Percentiles rank a stretch among this genome's conserved stretches.
Conservation (phyloP, 2,888 invertebrate species). For the Lycia hirtaria region DNA sequence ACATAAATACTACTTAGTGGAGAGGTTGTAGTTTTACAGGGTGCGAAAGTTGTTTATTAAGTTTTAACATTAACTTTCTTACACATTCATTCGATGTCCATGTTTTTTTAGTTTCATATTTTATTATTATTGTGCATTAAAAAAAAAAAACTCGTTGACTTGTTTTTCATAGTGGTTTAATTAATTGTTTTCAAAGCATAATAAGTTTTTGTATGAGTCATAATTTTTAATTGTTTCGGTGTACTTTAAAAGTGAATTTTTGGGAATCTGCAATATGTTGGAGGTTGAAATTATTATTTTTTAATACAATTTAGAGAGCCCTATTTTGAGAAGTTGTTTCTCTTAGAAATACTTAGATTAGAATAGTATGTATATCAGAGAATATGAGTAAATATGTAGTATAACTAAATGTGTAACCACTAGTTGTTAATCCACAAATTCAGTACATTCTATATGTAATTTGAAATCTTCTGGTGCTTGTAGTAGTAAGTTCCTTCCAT, state of each 20-base stretch:
- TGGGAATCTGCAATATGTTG: constrained; percentile 83
- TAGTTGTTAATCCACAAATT: constrained; percentile 54
- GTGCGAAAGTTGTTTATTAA: constrained; percentile 75
- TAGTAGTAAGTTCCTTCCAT: constrained; percentile 80
- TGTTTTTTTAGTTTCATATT: constrained; percentile 82
- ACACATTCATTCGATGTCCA: constrained; percentile 82
- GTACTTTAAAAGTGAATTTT: constrained; percentile 62
- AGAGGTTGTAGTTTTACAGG: constrained; percentile 75
- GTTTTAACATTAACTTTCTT: constrained; percentile 66
- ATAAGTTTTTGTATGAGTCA: constrained; percentile 73
- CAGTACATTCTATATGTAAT: constrained; percentile 54
- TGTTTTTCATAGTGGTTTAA: constrained; percentile 80
- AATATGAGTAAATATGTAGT: constrained; percentile 47
- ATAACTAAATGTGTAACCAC: constrained; percentile 43
- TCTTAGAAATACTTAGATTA: constrained; percentile 36
- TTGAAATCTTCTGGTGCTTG: constrained; percentile 79
- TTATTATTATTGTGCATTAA: constrained; percentile 70
- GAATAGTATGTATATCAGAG: constrained; percentile 44
- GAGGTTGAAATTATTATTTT: constrained; percentile 46
- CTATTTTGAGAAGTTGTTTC: constrained; percentile 40
- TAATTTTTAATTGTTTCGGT: constrained; percentile 59
- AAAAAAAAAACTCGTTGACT: constrained; percentile 69
- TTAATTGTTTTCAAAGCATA: constrained; percentile 79
- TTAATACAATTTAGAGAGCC: constrained; percentile 30
- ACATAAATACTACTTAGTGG: constrained; percentile 32